Percentiles rank a stretch among this genome's conserved stretches.
Conservation (phyloP, 2,113 vertebrate species). For the Percopsis transmontana region DNA sequence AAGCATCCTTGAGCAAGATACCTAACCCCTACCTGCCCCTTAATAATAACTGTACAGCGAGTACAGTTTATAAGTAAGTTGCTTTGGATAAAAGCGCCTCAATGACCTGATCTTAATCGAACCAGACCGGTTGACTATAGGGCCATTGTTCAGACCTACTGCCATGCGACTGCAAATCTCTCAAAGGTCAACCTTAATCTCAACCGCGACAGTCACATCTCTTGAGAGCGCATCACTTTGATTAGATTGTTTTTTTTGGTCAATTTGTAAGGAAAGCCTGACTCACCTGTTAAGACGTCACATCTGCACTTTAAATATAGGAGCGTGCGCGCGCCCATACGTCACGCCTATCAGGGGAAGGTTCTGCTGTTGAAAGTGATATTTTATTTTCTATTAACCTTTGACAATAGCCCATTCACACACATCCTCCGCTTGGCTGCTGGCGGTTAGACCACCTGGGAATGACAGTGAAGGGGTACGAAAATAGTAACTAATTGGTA, state of each 20-base stretch:
- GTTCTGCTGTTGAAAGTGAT: background rate
- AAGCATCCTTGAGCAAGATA: too few species aligned
- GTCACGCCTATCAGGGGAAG: background rate
- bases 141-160: background rate
- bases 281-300: constrained; percentile 50
- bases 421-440: too few species aligned
- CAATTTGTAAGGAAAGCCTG: constrained; percentile 55
- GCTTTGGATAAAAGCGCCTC: too few species aligned
- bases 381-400: too few species aligned
- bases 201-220: too few species aligned
- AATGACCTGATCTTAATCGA: background rate
- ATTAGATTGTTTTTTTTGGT: constrained; percentile 44
- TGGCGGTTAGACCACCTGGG: too few species aligned
- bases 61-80: too few species aligned
- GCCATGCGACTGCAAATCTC: background rate
- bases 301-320: background rate
- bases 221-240: background rate
- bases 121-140: background rate
- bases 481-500: too few species aligned
- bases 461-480: too few species aligned
- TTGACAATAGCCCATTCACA: too few species aligned
- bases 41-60: too few species aligned
- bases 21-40: too few species aligned
- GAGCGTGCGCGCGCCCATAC: background rate
- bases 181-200: background rate